Conservation (phyloP, 2,113 vertebrate species). For the Hipposideros armiger region DNA sequence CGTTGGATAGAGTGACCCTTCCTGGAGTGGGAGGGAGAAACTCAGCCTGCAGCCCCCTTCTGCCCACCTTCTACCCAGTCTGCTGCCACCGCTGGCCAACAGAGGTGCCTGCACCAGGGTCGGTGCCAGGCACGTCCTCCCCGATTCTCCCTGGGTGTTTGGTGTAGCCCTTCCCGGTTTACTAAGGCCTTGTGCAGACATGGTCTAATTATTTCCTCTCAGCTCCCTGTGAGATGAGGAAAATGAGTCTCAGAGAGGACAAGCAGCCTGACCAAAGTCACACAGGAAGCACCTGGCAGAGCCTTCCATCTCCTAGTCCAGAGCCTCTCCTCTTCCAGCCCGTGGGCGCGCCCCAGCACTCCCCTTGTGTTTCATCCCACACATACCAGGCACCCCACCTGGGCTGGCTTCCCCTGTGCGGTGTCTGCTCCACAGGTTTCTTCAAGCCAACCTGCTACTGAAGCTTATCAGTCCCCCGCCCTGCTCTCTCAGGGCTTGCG, state of each 20-base stretch:
- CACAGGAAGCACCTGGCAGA: neutral
- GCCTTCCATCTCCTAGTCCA: neutral
- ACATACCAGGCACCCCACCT: neutral
- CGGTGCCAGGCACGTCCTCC: neutral
- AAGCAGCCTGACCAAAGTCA: neutral
- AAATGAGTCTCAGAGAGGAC: neutral
- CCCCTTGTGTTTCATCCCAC: neutral
- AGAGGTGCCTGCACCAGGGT: neutral
- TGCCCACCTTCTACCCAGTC: rapidly evolving
- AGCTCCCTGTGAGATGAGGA: neutral
- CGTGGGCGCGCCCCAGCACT: neutral
- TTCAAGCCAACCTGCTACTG: neutral
- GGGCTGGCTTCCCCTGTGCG: neutral
- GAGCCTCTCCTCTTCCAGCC: neutral
- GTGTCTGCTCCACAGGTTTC: neutral
- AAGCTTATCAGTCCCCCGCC: neutral
- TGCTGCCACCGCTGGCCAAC: neutral
- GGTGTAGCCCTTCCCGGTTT: neutral
- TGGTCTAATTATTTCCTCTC: neutral
- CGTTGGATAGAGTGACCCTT: constrained; percentile 97
- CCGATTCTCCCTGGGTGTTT: neutral
- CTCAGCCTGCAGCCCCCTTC: neutral
- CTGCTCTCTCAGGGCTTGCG: neutral
- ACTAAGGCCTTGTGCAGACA: neutral
- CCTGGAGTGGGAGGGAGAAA: constrained; percentile 88